Percentiles rank a stretch among this genome's conserved stretches.
Conservation (phyloP, 1,140 invertebrate species). For the Vanessa atalanta region DNA sequence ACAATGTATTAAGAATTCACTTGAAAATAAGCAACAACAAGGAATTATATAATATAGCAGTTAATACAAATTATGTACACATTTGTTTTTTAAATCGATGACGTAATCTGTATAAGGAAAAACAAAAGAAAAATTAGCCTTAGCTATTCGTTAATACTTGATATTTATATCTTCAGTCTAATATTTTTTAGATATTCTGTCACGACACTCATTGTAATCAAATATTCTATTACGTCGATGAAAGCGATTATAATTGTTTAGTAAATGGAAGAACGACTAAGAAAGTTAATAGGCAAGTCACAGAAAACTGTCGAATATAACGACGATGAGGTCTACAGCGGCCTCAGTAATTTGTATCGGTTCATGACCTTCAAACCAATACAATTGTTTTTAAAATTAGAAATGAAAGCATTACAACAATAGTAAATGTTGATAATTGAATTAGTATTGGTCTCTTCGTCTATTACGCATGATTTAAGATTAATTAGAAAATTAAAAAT, state of each 20-base stretch:
- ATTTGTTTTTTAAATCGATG: too few species aligned
- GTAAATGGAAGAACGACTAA: conserved; percentile 62
- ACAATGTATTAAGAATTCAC: too few species aligned
- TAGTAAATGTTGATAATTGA: neutral
- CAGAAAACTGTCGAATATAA: conserved; percentile 14
- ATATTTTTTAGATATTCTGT: conserved; percentile 31
- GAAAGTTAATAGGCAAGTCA: conserved; percentile 48
- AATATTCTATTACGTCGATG: conserved; percentile 55
- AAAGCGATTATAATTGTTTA: conserved; percentile 68
- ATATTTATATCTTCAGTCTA: neutral
- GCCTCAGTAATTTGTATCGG: conserved; percentile 16
- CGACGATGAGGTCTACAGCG: neutral
- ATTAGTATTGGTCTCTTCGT: neutral
- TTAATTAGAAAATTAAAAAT: neutral
- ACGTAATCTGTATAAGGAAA: too few species aligned
- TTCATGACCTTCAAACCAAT: conserved; percentile 15
- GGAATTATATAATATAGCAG: too few species aligned
- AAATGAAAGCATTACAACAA: conserved; percentile 8
- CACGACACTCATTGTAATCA: conserved; percentile 55
- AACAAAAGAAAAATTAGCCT: too few species aligned
- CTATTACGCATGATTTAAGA: neutral
- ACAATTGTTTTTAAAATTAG: neutral
- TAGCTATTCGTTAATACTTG: neutral
- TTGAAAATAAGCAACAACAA: too few species aligned
- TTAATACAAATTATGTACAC: too few species aligned